These are phyloP conservation scores for Pseudoatta argentina DNA, from an alignment of 1,140 invertebrate genomes.

Conservation along the genomic window DNA sequence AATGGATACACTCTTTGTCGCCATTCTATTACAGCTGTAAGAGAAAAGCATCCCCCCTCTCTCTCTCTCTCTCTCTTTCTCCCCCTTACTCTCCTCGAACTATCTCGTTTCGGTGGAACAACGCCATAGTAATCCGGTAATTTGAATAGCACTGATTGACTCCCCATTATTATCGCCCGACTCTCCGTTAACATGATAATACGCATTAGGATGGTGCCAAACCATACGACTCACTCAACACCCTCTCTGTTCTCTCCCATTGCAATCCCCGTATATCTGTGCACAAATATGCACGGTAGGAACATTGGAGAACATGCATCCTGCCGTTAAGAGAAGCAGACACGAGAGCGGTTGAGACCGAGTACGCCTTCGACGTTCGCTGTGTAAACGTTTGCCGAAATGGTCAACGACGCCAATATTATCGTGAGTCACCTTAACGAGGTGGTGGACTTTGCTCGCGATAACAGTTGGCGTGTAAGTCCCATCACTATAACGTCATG, in stretches of 20 bases:
- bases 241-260: neutral
- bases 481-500: neutral
- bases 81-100: neutral
- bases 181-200: conserved; percentile 43
- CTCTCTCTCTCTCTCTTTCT: neutral
- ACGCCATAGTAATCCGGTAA: neutral
- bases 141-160: conserved; percentile 36
- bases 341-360: conserved; percentile 49
- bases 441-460: conserved; percentile 29
- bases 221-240: conserved; percentile 38
- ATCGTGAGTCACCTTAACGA: conserved; percentile 73
- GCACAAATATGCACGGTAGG: conserved; percentile 47
- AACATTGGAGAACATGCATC: conserved; percentile 34
- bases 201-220: conserved; percentile 47
- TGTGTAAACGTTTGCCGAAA: conserved; percentile 67
- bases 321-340: conserved; percentile 49
- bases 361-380: conserved; percentile 52
- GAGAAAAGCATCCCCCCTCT: neutral
- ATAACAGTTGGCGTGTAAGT: conserved; percentile 46
- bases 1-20: no score
- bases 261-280: neutral
- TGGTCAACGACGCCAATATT: conserved; percentile 67
- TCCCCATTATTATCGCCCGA: conserved; percentile 25
- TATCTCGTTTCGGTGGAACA: neutral
- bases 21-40: neutral